These are phyloP conservation scores for Trichopoda pennipes DNA, from an alignment of 2,888 invertebrate species.

Conservation along the genomic window DNA sequence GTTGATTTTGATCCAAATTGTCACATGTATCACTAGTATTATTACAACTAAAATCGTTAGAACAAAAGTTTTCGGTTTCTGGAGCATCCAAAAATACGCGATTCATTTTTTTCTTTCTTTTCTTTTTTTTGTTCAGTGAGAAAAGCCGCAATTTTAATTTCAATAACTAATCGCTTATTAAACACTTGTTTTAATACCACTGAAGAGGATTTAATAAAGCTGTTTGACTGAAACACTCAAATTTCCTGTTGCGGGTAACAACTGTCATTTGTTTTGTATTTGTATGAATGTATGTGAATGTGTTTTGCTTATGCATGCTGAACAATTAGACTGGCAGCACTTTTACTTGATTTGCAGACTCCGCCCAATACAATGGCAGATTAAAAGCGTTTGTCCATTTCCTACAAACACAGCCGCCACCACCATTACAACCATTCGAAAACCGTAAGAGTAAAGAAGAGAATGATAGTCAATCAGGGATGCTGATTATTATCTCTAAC, in stretches of 20 bases:
- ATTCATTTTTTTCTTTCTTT: constrained; percentile 26
- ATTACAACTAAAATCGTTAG: constrained; percentile 29
- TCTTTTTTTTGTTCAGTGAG: too few relatives aligned
- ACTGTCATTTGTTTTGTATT: neutral
- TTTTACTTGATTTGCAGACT: constrained; percentile 14
- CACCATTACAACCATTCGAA: neutral
- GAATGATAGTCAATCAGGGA: constrained; percentile 14
- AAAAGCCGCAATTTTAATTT: constrained; percentile 15
- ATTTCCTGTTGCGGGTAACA: constrained; percentile 7
- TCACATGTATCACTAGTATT: constrained; percentile 10
- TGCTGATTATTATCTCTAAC: constrained; percentile 18
- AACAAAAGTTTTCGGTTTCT: constrained; percentile 39
- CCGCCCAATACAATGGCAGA: constrained; percentile 32
- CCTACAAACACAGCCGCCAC: neutral
- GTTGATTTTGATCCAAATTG: neutral
- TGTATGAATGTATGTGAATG: constrained; percentile 2
- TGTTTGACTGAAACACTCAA: constrained; percentile 24
- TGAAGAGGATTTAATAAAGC: constrained; percentile 36
- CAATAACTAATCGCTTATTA: constrained; percentile 38
- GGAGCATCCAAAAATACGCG: neutral
- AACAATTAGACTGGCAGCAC: neutral
- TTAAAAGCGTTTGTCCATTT: neutral
- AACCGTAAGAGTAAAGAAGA: constrained; percentile 23
- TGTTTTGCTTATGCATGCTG: neutral
- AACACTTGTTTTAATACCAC: constrained; percentile 47